Evolutionary conservation across 2,797 vertebrate species (phyloP).

Genomic region (Hemibagrus guttatus): DNA sequence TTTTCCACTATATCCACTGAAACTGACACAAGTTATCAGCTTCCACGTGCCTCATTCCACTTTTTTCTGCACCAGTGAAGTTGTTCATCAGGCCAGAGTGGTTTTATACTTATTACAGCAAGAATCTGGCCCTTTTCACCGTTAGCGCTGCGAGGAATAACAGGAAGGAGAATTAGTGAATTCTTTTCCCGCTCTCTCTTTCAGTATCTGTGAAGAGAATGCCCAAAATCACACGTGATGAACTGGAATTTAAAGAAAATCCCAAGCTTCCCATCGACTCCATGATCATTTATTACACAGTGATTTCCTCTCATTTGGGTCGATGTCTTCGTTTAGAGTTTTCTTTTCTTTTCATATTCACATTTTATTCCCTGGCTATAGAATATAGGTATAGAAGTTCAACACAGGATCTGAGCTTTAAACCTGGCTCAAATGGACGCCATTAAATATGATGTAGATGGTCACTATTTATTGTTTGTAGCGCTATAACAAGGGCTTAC

Average conservation of each 20-base stretch:
- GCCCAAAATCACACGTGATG: slow-evolving; percentile 18
- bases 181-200: slow-evolving; percentile 17
- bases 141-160: neutral
- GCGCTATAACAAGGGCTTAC: too few relatives aligned
- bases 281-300: neutral
- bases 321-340: neutral
- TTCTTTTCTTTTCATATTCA: neutral
- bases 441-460: neutral
- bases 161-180: neutral
- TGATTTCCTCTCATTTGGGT: neutral
- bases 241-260: neutral
- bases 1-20: too few relatives aligned
- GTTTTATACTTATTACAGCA: neutral
- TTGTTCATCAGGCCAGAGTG: slow-evolving; percentile 11
- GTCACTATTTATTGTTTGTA: neutral
- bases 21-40: neutral
- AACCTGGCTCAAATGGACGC: neutral
- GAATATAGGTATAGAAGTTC: neutral
- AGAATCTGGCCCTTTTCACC: slow-evolving; percentile 8
- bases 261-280: neutral
- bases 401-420: neutral
- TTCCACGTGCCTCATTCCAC: neutral
- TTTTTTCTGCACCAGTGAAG: neutral
- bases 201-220: neutral
- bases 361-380: neutral